Conservation (phyloP, 2,113 vertebrate genomes). For the Pygoscelis adeliae region DNA sequence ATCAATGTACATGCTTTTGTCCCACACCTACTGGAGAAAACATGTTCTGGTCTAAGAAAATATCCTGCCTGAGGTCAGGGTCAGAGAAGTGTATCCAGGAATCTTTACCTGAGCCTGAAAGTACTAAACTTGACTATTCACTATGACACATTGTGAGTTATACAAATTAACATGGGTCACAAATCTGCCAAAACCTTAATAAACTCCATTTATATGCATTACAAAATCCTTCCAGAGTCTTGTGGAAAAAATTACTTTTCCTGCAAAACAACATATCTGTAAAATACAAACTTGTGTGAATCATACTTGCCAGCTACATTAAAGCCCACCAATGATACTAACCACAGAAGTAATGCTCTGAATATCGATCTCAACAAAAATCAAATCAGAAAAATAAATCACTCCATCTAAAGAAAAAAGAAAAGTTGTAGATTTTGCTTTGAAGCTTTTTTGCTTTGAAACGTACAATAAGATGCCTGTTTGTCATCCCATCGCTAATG, state of each 20-base stretch:
- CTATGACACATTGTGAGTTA: neutral
- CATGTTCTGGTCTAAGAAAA: neutral
- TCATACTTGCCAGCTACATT: neutral
- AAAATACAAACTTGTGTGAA: neutral
- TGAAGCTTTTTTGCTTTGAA: neutral
- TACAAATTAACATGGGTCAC: neutral
- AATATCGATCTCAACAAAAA: neutral
- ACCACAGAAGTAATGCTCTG: neutral
- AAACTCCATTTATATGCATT: neutral
- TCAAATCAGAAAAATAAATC: neutral
- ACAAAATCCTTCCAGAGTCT: neutral
- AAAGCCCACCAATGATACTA: neutral
- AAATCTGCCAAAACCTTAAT: neutral
- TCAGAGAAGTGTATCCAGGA: neutral
- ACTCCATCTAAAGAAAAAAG: neutral
- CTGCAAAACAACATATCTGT: neutral
- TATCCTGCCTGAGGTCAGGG: neutral
- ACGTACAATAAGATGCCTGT: neutral
- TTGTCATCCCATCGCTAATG: neutral
- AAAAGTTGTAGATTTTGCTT: neutral
- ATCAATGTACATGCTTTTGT: neutral
- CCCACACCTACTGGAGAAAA: neutral
- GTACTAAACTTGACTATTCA: neutral
- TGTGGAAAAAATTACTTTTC: constrained; percentile 11
- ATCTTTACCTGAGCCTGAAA: neutral